phyloP scores from a whole-genome alignment of 2,113 vertebrate genomes.

The Dipodomys stephensi region DNA sequence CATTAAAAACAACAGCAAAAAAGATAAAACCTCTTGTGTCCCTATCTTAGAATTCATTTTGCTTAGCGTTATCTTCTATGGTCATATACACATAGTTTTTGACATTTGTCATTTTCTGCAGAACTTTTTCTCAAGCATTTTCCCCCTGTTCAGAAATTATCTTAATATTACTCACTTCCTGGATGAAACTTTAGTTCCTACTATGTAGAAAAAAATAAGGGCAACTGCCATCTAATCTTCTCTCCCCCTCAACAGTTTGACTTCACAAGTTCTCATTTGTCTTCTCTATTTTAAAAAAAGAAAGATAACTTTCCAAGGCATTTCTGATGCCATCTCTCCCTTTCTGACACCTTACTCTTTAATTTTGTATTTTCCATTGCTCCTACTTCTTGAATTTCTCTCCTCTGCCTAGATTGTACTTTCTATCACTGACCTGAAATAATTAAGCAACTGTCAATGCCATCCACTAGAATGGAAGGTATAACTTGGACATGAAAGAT shows the following conservation, averaged over 20 bases:
- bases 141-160: not conserved
- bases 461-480: not conserved
- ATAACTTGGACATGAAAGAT: not conserved
- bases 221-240: not conserved
- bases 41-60: too few relatives aligned
- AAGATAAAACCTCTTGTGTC: too few relatives aligned
- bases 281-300: not conserved
- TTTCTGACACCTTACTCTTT: not conserved
- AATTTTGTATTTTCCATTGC: not conserved
- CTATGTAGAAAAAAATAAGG: constrained; percentile 42
- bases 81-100: too few relatives aligned
- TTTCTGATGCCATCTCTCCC: not conserved
- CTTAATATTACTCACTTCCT: not conserved
- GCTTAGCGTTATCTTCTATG: too few relatives aligned
- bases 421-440: not conserved
- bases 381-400: not conserved
- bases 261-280: not conserved
- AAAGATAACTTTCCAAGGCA: not conserved
- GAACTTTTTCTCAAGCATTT: constrained; percentile 29
- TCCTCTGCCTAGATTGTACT: not conserved
- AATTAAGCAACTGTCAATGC: not conserved
- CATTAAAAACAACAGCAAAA: too few relatives aligned
- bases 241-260: constrained; percentile 9
- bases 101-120: not conserved
- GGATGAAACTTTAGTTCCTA: constrained; percentile 18